Percentiles rank a stretch among this genome's conserved stretches.
Conservation (phyloP, 2,113 vertebrate species). For the Pontoporia blainvillei region DNA sequence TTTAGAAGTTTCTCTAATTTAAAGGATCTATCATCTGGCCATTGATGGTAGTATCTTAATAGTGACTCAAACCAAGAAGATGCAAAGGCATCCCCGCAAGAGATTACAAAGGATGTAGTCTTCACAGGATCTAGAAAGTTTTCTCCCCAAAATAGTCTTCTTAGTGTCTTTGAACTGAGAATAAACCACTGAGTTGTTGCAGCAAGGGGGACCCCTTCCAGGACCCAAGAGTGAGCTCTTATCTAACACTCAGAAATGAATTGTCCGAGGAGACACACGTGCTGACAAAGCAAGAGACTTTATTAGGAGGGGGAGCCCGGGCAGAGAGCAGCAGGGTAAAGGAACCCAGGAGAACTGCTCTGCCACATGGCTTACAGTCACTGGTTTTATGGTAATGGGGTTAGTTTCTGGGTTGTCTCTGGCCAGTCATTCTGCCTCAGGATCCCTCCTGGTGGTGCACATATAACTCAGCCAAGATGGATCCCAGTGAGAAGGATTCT, state of each 20-base stretch:
- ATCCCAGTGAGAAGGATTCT: not conserved
- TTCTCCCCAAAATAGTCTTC: not conserved
- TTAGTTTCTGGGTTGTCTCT: not conserved
- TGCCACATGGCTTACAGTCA: not conserved
- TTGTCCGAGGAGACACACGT: not conserved
- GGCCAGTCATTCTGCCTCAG: not conserved
- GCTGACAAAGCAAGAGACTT: not conserved
- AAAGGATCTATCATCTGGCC: not conserved
- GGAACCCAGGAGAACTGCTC: not conserved
- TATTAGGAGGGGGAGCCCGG: not conserved
- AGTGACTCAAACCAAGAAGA: not conserved
- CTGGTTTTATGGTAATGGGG: not conserved
- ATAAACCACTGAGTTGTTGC: not conserved
- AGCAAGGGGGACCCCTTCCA: not conserved
- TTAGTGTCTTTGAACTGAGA: not conserved
- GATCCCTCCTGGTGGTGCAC: not conserved
- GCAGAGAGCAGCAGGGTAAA: not conserved
- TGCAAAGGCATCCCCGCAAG: not conserved
- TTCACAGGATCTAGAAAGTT: not conserved
- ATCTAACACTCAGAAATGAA: not conserved
- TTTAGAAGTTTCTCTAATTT: not conserved
- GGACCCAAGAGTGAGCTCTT: not conserved
- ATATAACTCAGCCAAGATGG: not conserved
- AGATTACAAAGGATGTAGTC: not conserved
- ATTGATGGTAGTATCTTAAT: not conserved